phyloP scores from a whole-genome alignment of 2,797 vertebrate genomes.

The Perodicticus potto region DNA sequence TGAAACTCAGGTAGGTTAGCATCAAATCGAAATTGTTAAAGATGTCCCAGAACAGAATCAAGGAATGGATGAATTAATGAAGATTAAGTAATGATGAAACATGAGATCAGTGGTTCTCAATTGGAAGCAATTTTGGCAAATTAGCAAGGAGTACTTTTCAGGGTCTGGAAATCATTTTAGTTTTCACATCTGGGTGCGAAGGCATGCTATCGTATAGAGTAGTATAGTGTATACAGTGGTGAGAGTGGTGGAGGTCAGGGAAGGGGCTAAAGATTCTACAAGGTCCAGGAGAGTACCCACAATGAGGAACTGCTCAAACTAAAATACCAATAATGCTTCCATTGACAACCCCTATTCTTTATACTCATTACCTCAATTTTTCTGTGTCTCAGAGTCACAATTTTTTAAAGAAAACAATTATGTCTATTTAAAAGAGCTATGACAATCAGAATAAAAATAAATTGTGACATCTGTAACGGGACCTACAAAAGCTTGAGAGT shows the following conservation, averaged over 20 bases:
- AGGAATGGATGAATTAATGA: neutral
- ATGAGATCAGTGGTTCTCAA: neutral
- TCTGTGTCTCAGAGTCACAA: neutral
- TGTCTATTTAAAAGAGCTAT: neutral
- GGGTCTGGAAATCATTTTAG: neutral
- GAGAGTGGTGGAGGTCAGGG: neutral
- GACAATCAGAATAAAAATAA: neutral
- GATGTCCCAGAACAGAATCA: neutral
- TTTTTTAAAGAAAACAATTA: neutral
- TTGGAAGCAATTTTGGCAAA: neutral
- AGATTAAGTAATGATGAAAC: neutral
- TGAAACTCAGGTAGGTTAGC: neutral
- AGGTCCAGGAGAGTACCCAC: neutral
- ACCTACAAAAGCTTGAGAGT: neutral
- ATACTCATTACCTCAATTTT: neutral
- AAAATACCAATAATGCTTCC: neutral
- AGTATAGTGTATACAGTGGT: too few relatives aligned
- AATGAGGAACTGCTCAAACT: neutral
- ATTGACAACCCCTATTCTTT: neutral
- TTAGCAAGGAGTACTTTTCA: neutral
- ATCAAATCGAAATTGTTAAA: neutral
- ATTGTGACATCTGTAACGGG: neutral
- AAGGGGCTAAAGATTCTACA: neutral
- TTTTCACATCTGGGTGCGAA: neutral
- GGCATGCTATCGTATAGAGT: neutral